Evolutionary conservation across 2,888 invertebrate genomes (phyloP).

Genomic region (Empis stercorea): DNA sequence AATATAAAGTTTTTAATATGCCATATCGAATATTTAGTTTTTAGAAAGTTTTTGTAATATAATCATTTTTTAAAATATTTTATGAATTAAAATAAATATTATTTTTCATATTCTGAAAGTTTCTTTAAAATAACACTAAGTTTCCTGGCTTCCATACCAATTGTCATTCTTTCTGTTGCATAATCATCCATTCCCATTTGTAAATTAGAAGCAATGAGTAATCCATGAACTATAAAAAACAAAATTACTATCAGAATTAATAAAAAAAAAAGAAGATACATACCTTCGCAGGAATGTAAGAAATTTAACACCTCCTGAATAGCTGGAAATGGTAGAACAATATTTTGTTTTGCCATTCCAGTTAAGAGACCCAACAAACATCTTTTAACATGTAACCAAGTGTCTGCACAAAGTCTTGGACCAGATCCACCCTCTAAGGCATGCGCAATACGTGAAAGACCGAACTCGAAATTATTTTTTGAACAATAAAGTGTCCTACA

Average conservation of each 20-base stretch:
- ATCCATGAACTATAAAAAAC: constrained; percentile 24
- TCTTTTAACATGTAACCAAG: constrained; percentile 96
- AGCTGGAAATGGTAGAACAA: constrained; percentile 66
- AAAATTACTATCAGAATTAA: not conserved
- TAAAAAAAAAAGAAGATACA: not conserved
- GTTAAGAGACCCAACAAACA: constrained; percentile 82
- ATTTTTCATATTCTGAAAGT: constrained; percentile 32
- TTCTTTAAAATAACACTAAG: constrained; percentile 28
- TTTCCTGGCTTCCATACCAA: constrained; percentile 34
- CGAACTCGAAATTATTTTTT: constrained; percentile 98
- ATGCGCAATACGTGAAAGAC: constrained; percentile 92
- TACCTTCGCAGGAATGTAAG: constrained; percentile 72
- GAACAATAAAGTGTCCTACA: constrained; percentile 86
- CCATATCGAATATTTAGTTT: no score
- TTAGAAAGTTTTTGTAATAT: no score
- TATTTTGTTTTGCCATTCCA: constrained; percentile 72
- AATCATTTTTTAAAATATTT: not conserved
- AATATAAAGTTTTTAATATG: no score
- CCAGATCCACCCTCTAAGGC: constrained; percentile 49
- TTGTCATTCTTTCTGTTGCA: constrained; percentile 29
- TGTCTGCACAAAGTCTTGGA: constrained; percentile 84
- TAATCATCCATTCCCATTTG: constrained; percentile 26
- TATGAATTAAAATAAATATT: not conserved
- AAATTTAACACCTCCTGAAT: constrained; percentile 74
- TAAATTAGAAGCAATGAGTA: constrained; percentile 32